Evolutionary conservation across 2,888 invertebrate species (phyloP).

Genomic region (Pseudococcus jackbeardsleyi): DNA sequence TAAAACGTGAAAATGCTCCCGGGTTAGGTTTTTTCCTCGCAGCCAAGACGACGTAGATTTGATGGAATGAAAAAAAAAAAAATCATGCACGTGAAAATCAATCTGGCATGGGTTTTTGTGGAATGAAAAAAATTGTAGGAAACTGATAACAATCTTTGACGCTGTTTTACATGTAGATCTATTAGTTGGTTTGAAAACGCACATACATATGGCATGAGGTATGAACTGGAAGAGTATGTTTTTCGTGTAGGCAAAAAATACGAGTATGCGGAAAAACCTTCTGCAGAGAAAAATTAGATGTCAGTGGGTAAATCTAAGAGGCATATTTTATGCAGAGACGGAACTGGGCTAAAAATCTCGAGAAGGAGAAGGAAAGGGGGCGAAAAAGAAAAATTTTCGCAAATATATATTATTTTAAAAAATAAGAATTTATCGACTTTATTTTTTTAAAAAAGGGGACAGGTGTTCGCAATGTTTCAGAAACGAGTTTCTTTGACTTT

Average conservation of each 20-base stretch:
- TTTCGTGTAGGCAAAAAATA: neutral
- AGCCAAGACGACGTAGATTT: neutral
- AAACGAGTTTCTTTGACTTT: no score
- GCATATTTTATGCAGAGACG: no score
- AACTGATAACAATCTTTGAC: neutral
- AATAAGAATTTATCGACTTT: no score
- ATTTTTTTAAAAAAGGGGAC: no score
- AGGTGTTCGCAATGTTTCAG: no score
- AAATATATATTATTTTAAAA: no score
- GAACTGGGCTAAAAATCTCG: no score
- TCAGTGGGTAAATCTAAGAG: no score
- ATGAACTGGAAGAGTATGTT: neutral
- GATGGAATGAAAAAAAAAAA: neutral
- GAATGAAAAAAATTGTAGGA: neutral
- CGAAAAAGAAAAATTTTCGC: no score
- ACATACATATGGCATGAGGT: neutral
- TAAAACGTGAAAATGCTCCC: slow-evolving; percentile 11
- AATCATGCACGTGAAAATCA: neutral
- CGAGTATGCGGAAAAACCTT: no score
- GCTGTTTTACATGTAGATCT: neutral
- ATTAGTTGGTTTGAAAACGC: neutral
- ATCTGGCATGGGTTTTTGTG: neutral
- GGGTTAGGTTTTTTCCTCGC: neutral
- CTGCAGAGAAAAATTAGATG: no score
- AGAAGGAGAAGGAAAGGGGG: no score